phyloP scores from a whole-genome alignment of 1,140 invertebrate species.

The Pogonognathellus flavescens region DNA sequence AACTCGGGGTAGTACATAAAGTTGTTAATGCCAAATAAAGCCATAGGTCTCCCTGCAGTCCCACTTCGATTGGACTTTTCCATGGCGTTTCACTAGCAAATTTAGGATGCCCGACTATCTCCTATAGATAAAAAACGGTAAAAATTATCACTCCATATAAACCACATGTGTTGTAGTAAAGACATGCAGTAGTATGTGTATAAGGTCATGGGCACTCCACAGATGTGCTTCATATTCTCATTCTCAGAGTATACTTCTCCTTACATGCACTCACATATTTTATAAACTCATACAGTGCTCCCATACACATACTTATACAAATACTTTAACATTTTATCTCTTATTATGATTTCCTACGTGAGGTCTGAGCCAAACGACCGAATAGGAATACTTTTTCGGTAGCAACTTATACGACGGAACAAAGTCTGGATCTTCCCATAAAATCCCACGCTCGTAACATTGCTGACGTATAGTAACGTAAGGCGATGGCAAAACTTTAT shows the following conservation, averaged over 20 bases:
- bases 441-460: slow-evolving; percentile 74
- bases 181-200: slow-evolving; percentile 1
- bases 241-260: too few relatives aligned
- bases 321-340: too few relatives aligned
- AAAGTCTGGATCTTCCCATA: slow-evolving; percentile 79
- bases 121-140: slow-evolving; percentile 19
- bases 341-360: slow-evolving; percentile 71
- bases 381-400: slow-evolving; percentile 67
- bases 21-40: slow-evolving; percentile 79
- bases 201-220: not conserved
- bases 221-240: too few relatives aligned
- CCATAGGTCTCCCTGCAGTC: slow-evolving; percentile 80
- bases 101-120: slow-evolving; percentile 72
- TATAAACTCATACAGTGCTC: too few relatives aligned
- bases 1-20: slow-evolving; percentile 77
- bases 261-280: too few relatives aligned
- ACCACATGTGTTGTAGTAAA: slow-evolving; percentile 22
- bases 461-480: slow-evolving; percentile 72
- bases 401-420: slow-evolving; percentile 64
- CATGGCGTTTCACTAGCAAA: slow-evolving; percentile 74
- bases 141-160: slow-evolving; percentile 28
- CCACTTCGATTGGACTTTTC: slow-evolving; percentile 77
- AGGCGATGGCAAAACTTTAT: slow-evolving; percentile 71
- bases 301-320: too few relatives aligned
- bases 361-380: slow-evolving; percentile 76